Conservation (phyloP, 2,888 invertebrate species). For the Athripsodes cinereus region DNA sequence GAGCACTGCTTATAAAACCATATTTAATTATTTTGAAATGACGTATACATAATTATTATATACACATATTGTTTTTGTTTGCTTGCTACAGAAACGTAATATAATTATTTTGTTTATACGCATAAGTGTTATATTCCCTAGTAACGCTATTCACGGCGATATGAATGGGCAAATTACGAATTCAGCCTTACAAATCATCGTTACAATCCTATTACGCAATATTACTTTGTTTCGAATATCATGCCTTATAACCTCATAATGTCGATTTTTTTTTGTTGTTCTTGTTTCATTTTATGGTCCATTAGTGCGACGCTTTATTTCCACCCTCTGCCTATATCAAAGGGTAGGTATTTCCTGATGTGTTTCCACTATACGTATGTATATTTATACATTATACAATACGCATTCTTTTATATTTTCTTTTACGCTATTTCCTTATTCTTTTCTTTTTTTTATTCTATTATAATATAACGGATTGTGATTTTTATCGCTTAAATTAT, state of each 20-base stretch:
- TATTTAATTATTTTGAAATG: no score
- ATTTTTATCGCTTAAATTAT: background rate
- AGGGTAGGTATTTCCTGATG: background rate
- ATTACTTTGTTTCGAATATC: background rate
- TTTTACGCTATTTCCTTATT: background rate
- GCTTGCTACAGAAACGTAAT: no score
- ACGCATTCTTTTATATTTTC: background rate
- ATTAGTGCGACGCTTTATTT: background rate
- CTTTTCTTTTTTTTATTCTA: background rate
- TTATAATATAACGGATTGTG: background rate
- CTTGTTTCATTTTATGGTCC: constrained; percentile 1
- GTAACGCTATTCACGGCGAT: no score
- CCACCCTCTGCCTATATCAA: background rate
- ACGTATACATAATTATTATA: no score
- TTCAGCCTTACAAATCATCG: background rate
- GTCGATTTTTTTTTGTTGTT: background rate
- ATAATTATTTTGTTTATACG: no score
- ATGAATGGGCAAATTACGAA: background rate
- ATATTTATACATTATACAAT: background rate
- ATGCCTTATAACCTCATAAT: background rate
- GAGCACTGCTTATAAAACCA: no score
- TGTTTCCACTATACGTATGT: background rate
- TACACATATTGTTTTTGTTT: no score
- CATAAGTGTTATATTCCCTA: no score
- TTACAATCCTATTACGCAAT: background rate